Conservation (phyloP, 2,888 invertebrate species). For the Tinea trinotella region DNA sequence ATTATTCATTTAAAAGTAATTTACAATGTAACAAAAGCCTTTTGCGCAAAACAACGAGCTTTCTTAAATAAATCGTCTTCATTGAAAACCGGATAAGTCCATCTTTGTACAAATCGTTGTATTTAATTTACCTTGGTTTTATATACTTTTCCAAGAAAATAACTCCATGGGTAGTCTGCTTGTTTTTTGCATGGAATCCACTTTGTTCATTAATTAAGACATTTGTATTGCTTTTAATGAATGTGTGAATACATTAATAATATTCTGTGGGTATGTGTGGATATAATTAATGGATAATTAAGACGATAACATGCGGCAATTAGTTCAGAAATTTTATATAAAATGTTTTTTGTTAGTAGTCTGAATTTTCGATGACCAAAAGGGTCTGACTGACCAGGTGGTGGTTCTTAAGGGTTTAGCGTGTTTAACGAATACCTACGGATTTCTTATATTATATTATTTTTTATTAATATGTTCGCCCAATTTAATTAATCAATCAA, state of each 20-base stretch:
- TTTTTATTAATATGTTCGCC: too few species aligned
- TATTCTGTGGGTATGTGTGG: not conserved
- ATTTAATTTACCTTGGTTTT: slow-evolving; percentile 30
- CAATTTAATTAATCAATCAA: too few species aligned
- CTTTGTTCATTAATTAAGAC: slow-evolving; percentile 52
- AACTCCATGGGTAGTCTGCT: slow-evolving; percentile 53
- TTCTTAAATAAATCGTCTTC: slow-evolving; percentile 11
- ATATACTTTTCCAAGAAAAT: slow-evolving; percentile 53
- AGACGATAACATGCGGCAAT: not conserved
- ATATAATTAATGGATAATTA: not conserved
- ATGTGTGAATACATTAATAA: slow-evolving; percentile 6
- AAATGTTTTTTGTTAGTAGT: not conserved
- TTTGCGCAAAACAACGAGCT: slow-evolving; percentile 2
- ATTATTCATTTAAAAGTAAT: not conserved
- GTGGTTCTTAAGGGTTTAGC: too few species aligned
- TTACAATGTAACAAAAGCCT: not conserved
- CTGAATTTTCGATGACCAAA: too few species aligned
- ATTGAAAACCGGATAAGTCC: slow-evolving; percentile 3
- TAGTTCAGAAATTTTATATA: not conserved
- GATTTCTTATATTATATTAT: too few species aligned
- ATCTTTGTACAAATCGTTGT: slow-evolving; percentile 17
- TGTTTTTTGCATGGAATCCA: slow-evolving; percentile 40
- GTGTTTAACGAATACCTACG: too few species aligned
- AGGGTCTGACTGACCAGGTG: too few species aligned
- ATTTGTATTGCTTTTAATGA: slow-evolving; percentile 29